These are phyloP conservation scores for Tringa solitaria DNA, from an alignment of 2,113 vertebrate species.

Conservation along the genomic window DNA sequence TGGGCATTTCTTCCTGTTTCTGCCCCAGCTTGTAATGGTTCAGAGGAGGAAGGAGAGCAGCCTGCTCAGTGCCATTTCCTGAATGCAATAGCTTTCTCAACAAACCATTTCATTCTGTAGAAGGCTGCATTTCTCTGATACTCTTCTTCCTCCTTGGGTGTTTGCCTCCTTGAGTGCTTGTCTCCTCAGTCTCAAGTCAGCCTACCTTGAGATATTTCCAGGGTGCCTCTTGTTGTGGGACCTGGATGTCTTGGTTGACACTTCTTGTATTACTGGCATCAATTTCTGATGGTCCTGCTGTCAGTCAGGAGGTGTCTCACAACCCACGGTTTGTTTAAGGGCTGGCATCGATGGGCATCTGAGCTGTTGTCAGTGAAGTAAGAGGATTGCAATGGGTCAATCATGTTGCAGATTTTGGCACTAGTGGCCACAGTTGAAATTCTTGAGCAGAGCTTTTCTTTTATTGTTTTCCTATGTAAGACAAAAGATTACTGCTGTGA, in stretches of 20 bases:
- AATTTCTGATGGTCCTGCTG: not conserved
- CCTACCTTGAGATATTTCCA: not conserved
- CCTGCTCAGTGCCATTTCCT: not conserved
- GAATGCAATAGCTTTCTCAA: not conserved
- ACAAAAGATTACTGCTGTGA: not conserved
- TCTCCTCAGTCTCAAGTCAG: not conserved
- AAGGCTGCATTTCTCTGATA: not conserved
- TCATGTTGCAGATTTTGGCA: not conserved
- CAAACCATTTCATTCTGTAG: not conserved
- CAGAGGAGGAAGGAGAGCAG: not conserved
- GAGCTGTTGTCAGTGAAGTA: not conserved
- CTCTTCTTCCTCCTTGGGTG: not conserved
- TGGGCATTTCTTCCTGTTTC: not conserved
- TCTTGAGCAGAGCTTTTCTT: not conserved
- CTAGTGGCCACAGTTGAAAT: not conserved
- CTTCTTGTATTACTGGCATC: not conserved
- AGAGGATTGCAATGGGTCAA: not conserved
- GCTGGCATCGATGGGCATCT: not conserved
- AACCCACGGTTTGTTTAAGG: not conserved
- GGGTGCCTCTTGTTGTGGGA: not conserved
- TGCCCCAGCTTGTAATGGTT: not conserved
- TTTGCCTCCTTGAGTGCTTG: not conserved
- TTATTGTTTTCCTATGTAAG: not conserved
- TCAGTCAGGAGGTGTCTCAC: not conserved
- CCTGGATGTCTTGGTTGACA: not conserved